A percentile compares a stretch with the other conserved stretches of the same genome.
These are phyloP conservation scores for Belgica antarctica DNA, from an alignment of 2,888 invertebrate genomes.

Conservation along the genomic window DNA sequence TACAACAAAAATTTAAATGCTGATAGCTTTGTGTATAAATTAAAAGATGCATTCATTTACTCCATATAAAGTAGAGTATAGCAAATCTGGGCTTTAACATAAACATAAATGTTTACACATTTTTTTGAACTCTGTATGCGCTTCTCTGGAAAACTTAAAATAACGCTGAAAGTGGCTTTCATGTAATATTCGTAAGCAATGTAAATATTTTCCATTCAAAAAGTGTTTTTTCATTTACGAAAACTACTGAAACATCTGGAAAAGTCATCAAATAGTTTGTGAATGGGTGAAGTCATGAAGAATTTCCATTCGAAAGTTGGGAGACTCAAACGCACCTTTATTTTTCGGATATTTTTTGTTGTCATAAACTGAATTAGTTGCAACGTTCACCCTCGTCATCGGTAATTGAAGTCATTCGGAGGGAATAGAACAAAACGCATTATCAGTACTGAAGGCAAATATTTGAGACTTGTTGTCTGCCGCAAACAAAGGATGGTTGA, in stretches of 20 bases:
- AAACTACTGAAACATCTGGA: conserved; percentile 39
- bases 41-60: background rate
- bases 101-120: conserved; percentile 31
- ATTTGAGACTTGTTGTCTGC: conserved; percentile 30
- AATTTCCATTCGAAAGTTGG: conserved; percentile 18
- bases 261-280: conserved; percentile 38
- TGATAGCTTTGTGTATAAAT: background rate
- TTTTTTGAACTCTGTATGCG: conserved; percentile 22
- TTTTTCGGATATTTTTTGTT: conserved; percentile 24
- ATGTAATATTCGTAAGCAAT: conserved; percentile 33
- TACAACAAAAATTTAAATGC: background rate
- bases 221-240: no score
- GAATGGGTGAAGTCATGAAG: no score
- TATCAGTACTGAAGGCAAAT: conserved; percentile 34
- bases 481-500: conserved; percentile 10
- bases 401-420: background rate
- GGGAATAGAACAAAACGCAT: background rate
- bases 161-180: background rate
- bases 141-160: conserved; percentile 6
- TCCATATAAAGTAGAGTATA: background rate
- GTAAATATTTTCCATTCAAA: conserved; percentile 34
- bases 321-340: conserved; percentile 43
- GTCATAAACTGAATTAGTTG: conserved; percentile 30
- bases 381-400: conserved; percentile 28
- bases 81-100: no score